Evolutionary conservation across 2,797 vertebrate genomes (phyloP).

Genomic region (Microctenopoma steveboyesi): DNA sequence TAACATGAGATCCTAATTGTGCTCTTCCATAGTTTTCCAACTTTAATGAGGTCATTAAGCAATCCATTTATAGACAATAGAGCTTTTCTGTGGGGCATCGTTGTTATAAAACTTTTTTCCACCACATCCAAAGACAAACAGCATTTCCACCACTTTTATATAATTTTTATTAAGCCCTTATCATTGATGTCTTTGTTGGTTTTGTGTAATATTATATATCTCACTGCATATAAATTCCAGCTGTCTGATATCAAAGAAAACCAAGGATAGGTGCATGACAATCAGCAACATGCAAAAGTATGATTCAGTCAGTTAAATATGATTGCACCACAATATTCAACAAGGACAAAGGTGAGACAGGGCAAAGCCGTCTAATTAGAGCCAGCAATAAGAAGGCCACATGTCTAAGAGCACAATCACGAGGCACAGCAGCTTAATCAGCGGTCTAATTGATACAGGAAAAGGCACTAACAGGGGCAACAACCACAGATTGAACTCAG

Average conservation of each 20-base stretch:
- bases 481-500: conserved; percentile 30
- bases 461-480: conserved; percentile 30
- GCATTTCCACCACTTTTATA: conserved; percentile 7
- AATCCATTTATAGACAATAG: conserved; percentile 48
- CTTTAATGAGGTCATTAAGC: conserved; percentile 46
- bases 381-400: conserved; percentile 44
- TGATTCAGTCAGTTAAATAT: background rate
- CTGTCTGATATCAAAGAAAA: conserved; percentile 2
- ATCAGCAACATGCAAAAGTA: background rate
- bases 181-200: background rate
- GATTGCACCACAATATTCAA: conserved; percentile 8
- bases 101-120: conserved; percentile 1
- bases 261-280: background rate
- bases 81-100: conserved; percentile 26
- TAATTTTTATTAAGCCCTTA: conserved; percentile 12
- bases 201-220: conserved; percentile 2
- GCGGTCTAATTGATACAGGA: conserved; percentile 22
- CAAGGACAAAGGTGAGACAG: conserved; percentile 36
- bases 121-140: conserved; percentile 11
- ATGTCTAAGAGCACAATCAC: conserved; percentile 52
- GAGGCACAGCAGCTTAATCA: conserved; percentile 32
- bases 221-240: conserved; percentile 1
- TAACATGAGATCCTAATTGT: conserved; percentile 38
- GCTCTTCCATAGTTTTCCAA: background rate
- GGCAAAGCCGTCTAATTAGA: conserved; percentile 46